Evolutionary conservation across 2,113 vertebrate species (phyloP), one percentile per base, ranked within the genome.

Genomic region (Excalfactoria chinensis): DNA sequence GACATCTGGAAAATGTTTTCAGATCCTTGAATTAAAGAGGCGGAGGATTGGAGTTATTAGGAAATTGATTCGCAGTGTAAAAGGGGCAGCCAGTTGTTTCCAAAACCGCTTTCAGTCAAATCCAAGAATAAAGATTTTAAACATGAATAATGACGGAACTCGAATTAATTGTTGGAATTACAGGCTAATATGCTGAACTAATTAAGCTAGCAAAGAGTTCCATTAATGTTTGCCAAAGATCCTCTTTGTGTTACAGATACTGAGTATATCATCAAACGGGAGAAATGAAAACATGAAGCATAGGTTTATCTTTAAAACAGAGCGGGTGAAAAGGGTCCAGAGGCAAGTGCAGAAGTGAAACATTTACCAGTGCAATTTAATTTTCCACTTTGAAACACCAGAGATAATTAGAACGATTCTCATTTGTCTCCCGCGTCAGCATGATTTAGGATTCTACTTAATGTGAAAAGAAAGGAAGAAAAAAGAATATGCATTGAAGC

Each of bases 291-390:
- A 88, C 77, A 82, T 53, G 84, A 88, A 93, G 48, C 68, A 92
- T 74, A 81, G 90, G 94, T 95, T 95, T 92, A 89, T 95, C 86
- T 90, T 91, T 89, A 93, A 95, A 94, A 95, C 11, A 59, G 71
- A 87, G 59, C 58, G 68, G 78, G 89, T 91, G 78, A 91, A 91
- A 93, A 83, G 68, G 81, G 91, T 96, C 89, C 91, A 91, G 68
- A 93, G 64, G 75, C 91, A 92, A 96, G 71, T 56, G 64, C 68
- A 70, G 51, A 92, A 93, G 84, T 95, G 89, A 93, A 96, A 96
- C 95, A 96, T 96, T 96, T 96, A 96, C 91, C 84, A 91, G 72
- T 77, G 59, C 84, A 89, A 85, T 96, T 95, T 93, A 89, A 95
- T 95, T 93, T 96, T 93, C 93, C 72, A 77, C 89, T 92, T 89